Conservation (phyloP, 1,140 invertebrate genomes). For the Drosophila truncata region DNA sequence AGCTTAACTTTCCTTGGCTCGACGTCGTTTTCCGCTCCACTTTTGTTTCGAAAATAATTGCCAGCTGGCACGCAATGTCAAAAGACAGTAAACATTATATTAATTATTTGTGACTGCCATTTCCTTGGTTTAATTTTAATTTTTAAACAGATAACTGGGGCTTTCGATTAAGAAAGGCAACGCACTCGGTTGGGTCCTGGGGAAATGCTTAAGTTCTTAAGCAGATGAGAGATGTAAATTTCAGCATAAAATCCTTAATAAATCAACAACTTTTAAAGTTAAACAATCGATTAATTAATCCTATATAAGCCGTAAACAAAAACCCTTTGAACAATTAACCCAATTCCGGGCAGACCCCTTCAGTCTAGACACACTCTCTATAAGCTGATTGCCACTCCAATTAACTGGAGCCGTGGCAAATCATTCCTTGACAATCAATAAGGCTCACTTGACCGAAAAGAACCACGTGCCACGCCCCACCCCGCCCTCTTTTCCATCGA, state of each 20-base stretch:
- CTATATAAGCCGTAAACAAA: not conserved
- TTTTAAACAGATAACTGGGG: slow-evolving; percentile 45
- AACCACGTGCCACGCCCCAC: slow-evolving; percentile 8
- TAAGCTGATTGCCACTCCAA: slow-evolving; percentile 11
- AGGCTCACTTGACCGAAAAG: slow-evolving; percentile 14
- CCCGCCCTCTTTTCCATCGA: not conserved
- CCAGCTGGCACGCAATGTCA: slow-evolving; percentile 59
- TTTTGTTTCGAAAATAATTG: slow-evolving; percentile 62
- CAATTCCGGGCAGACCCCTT: slow-evolving; percentile 33
- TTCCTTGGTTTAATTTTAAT: slow-evolving; percentile 58
- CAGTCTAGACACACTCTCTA: slow-evolving; percentile 37
- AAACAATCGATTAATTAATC: not conserved
- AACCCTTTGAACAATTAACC: slow-evolving; percentile 43
- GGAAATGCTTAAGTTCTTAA: not conserved
- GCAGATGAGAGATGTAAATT: too few relatives aligned
- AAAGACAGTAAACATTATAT: slow-evolving; percentile 41
- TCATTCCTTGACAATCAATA: slow-evolving; percentile 58
- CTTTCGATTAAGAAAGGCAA: not conserved
- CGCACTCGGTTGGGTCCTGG: not conserved
- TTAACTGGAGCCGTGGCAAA: slow-evolving; percentile 36
- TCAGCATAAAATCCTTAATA: too few relatives aligned
- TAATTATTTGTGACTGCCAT: slow-evolving; percentile 15
- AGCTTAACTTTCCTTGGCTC: slow-evolving; percentile 43
- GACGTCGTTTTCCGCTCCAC: slow-evolving; percentile 41
- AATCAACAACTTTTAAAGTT: not conserved